Evolutionary conservation across 2,888 invertebrate genomes (phyloP).

Genomic region (Cyaniris semiargus): DNA sequence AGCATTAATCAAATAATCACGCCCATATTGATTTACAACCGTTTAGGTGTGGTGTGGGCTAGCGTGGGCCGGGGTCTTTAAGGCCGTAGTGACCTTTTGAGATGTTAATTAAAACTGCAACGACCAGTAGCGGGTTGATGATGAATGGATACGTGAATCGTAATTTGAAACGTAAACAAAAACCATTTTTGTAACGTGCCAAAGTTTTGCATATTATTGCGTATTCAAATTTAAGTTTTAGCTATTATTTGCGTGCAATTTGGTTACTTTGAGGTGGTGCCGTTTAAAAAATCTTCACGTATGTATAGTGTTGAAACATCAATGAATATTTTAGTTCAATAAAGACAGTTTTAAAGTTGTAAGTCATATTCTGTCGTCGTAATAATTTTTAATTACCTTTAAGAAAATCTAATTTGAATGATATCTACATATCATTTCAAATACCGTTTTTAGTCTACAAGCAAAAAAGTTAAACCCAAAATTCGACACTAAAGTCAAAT

Average conservation of each 20-base stretch:
- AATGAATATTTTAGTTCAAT: neutral
- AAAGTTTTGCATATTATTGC: neutral
- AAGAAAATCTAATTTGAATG: no score
- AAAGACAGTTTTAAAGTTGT: no score
- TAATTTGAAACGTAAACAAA: neutral
- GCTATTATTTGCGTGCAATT: neutral
- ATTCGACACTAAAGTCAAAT: neutral
- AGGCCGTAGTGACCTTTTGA: slow-evolving; percentile 57
- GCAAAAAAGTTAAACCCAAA: neutral
- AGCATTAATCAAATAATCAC: slow-evolving; percentile 67
- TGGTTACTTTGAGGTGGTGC: neutral
- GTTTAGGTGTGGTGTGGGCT: slow-evolving; percentile 59
- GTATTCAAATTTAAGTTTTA: neutral
- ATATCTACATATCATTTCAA: no score
- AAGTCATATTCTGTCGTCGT: no score
- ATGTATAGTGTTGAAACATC: neutral
- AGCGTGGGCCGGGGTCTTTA: slow-evolving; percentile 54
- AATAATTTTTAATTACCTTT: no score
- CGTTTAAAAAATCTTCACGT: neutral
- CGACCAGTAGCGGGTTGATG: slow-evolving; percentile 39
- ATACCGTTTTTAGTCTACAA: neutral
- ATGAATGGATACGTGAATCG: neutral
- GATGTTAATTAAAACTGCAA: slow-evolving; percentile 59
- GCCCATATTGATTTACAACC: slow-evolving; percentile 56
- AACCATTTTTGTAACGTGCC: neutral